A percentile compares a stretch with the other conserved stretches of the same genome.
Conservation (phyloP, 2,113 vertebrate species). For the Hydrochoerus hydrochaeris region DNA sequence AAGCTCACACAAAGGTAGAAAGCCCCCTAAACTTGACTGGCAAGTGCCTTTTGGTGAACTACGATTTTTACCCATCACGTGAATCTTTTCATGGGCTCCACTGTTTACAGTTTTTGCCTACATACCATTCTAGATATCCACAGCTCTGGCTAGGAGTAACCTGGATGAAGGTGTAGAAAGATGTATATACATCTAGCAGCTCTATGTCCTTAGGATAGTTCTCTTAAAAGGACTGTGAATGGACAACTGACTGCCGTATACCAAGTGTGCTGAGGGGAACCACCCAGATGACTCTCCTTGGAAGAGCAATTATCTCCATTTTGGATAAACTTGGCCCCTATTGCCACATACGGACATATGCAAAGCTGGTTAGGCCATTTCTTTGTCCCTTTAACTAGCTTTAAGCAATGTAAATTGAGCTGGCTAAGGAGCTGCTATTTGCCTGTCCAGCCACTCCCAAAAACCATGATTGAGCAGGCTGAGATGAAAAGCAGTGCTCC, state of each 20-base stretch:
- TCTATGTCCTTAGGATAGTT: slow-evolving; percentile 5
- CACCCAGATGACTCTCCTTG: too few species aligned
- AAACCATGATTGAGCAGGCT: too few species aligned
- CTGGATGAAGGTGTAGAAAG: neutral
- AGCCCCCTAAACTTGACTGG: neutral
- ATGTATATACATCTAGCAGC: neutral
- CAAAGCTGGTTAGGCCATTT: too few species aligned
- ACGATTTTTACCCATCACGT: neutral
- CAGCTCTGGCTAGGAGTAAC: neutral
- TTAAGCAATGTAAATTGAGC: too few species aligned
- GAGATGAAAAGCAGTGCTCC: too few species aligned
- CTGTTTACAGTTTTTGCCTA: neutral
- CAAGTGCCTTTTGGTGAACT: neutral
- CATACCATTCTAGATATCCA: neutral
- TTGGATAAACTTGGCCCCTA: too few species aligned
- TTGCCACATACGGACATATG: too few species aligned
- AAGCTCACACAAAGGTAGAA: neutral
- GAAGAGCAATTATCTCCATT: too few species aligned
- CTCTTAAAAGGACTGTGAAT: neutral
- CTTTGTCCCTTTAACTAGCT: too few species aligned
- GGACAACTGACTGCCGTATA: neutral
- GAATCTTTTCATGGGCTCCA: neutral
- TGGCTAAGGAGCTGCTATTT: too few species aligned
- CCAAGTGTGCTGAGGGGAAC: too few species aligned
- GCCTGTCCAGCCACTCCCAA: too few species aligned